A percentile compares a stretch with the other conserved stretches of the same genome.
Evolutionary conservation across 2,113 vertebrate genomes (phyloP).

Genomic region (Petroica traversi): DNA sequence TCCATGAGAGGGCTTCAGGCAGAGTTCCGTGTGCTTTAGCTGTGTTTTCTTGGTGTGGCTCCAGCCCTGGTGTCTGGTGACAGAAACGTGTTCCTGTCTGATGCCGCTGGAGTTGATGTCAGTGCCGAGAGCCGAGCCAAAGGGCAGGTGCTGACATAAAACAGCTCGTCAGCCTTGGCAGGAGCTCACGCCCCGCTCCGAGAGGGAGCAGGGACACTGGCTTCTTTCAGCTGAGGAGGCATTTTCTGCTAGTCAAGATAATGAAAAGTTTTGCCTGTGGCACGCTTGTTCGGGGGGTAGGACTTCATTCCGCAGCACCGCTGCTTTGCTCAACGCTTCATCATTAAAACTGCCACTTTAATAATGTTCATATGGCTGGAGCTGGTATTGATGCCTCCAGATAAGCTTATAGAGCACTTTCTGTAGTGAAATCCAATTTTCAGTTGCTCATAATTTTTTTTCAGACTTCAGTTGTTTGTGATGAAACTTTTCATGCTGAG

Average conservation of each 20-base stretch:
- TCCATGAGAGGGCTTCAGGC: neutral
- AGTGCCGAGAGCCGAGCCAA: neutral
- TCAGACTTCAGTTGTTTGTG: neutral
- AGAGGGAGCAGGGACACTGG: neutral
- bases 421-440: neutral
- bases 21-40: rapidly evolving
- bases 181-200: neutral
- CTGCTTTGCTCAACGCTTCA: neutral
- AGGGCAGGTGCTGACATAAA: conserved; percentile 31
- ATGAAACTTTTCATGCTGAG: conserved; percentile 7
- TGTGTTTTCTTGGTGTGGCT: neutral
- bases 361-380: neutral
- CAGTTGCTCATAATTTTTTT: neutral
- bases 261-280: neutral
- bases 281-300: neutral
- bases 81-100: neutral
- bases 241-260: neutral
- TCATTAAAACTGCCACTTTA: neutral
- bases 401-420: neutral
- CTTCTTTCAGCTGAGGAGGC: neutral
- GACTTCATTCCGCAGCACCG: neutral
- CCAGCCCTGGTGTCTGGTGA: neutral
- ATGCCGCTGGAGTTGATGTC: neutral
- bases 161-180: neutral
- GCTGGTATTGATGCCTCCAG: neutral